A percentile compares a stretch with the other conserved stretches of the same genome.
Evolutionary conservation across 2,888 invertebrate genomes (phyloP).

Genomic region (Drosophila kanekoi): DNA sequence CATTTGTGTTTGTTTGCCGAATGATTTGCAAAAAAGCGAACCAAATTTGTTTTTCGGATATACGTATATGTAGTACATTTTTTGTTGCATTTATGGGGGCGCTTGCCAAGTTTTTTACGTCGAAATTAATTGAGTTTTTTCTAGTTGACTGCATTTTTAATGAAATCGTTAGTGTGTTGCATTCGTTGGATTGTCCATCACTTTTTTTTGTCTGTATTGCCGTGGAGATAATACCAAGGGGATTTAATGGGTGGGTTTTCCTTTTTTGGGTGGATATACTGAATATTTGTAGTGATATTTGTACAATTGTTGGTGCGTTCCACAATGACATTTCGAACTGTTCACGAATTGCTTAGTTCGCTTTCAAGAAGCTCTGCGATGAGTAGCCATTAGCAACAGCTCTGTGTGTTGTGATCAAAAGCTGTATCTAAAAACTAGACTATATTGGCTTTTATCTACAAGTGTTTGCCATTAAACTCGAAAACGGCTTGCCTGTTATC

Average conservation of each 20-base stretch:
- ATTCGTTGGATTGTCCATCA: constrained; percentile 38
- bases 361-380: constrained; percentile 6
- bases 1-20: constrained; percentile 79
- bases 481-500: constrained; percentile 1
- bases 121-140: constrained; percentile 82
- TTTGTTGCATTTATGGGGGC: constrained; percentile 30
- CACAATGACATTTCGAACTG: constrained; percentile 8
- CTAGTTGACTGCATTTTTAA: constrained; percentile 80
- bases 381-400: constrained; percentile 5
- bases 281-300: constrained; percentile 52
- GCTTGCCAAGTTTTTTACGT: constrained; percentile 62
- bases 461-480: constrained; percentile 18
- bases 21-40: constrained; percentile 75
- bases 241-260: constrained; percentile 38
- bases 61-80: constrained; percentile 22
- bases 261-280: constrained; percentile 39
- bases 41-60: constrained; percentile 76
- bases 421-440: constrained; percentile 2
- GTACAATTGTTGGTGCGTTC: constrained; percentile 56
- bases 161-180: constrained; percentile 77
- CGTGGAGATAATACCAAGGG: constrained; percentile 71
- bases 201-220: constrained; percentile 55
- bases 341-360: constrained; percentile 19
- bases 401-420: neutral
- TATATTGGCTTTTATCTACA: constrained; percentile 4